Conservation (phyloP, 2,113 vertebrate species). For the Podarcis cretensis region DNA sequence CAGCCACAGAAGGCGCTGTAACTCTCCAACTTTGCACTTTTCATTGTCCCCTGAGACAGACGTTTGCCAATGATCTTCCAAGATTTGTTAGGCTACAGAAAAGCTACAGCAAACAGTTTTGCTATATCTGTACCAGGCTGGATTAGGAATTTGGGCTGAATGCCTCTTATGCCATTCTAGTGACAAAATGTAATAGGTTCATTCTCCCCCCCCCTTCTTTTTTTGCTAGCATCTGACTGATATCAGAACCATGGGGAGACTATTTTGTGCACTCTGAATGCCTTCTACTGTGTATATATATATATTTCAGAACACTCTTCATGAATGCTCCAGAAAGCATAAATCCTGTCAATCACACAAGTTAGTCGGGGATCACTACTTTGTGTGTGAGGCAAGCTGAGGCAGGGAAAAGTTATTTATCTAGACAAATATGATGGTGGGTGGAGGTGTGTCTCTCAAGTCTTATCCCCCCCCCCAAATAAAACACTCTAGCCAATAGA, state of each 20-base stretch:
- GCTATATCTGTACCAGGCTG: not conserved
- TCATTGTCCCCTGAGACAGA: too few species aligned
- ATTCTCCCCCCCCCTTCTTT: not conserved
- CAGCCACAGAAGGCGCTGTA: too few species aligned
- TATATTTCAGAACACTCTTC: not conserved
- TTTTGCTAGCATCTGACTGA: not conserved
- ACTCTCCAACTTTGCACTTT: too few species aligned
- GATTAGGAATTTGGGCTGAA: not conserved
- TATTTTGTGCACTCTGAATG: not conserved
- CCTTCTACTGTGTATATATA: too few species aligned
- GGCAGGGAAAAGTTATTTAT: too few species aligned
- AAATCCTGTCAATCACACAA: not conserved
- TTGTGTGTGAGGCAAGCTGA: not conserved
- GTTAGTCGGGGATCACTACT: not conserved
- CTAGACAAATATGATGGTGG: too few species aligned
- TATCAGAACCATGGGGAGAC: not conserved
- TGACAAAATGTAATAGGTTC: not conserved
- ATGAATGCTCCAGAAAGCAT: not conserved
- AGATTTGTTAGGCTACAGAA: not conserved
- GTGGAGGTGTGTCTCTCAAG: too few species aligned
- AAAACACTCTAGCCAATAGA: not conserved
- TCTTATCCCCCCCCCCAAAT: not conserved
- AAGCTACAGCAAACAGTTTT: not conserved
- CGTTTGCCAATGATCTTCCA: not conserved
- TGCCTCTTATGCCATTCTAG: not conserved